These are phyloP conservation scores for Plodia interpunctella DNA, from an alignment of 1,140 invertebrate genomes.

Conservation along the genomic window DNA sequence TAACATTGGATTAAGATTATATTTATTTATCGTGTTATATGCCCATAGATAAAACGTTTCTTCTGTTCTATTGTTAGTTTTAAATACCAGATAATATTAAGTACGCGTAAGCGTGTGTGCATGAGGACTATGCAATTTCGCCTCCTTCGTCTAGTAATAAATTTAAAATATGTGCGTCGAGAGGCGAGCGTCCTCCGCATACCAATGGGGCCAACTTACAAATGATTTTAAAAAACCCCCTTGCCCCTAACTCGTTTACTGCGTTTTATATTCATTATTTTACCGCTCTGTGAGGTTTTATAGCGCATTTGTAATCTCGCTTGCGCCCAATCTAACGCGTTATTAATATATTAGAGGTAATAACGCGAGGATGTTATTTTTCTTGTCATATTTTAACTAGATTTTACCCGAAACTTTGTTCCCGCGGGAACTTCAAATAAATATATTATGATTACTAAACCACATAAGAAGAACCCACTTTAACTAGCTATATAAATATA, in stretches of 20 bases:
- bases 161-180: slow-evolving; percentile 60
- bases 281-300: slow-evolving; percentile 15
- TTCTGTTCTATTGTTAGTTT: background rate
- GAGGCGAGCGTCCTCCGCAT: slow-evolving; percentile 32
- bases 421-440: too few species aligned
- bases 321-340: slow-evolving; percentile 6
- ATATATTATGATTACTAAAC: too few species aligned
- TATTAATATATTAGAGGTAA: slow-evolving; percentile 1
- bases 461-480: too few species aligned
- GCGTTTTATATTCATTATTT: slow-evolving; percentile 56
- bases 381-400: background rate
- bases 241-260: slow-evolving; percentile 35
- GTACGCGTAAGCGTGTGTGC: slow-evolving; percentile 23
- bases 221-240: slow-evolving; percentile 54
- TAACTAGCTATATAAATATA: too few species aligned
- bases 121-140: slow-evolving; percentile 49
- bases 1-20: too few species aligned
- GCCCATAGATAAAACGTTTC: background rate
- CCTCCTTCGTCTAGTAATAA: slow-evolving; percentile 48
- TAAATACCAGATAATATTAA: background rate
- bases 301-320: slow-evolving; percentile 12
- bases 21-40: too few species aligned
- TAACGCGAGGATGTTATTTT: background rate
- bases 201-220: slow-evolving; percentile 46
- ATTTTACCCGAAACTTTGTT: too few species aligned